These are phyloP conservation scores for Drosophila villosipedis DNA, from an alignment of 2,888 invertebrate species.

Conservation along the genomic window DNA sequence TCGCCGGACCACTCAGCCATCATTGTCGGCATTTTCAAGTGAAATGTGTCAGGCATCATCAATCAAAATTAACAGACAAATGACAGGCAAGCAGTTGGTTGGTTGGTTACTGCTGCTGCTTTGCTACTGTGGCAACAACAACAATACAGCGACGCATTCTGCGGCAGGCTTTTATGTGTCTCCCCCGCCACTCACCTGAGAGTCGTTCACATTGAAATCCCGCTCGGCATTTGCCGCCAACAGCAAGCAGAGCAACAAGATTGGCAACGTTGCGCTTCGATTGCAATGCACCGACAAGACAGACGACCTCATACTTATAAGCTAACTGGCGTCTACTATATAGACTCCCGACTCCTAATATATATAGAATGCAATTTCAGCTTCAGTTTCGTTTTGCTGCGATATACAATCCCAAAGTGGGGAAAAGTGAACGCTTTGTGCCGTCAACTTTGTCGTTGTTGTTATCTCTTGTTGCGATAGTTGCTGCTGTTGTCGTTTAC, in stretches of 20 bases:
- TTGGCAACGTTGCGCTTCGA: slow-evolving; percentile 48
- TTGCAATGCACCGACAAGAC: slow-evolving; percentile 56
- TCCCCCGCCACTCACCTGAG: slow-evolving; percentile 78
- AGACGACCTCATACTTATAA: slow-evolving; percentile 45
- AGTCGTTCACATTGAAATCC: slow-evolving; percentile 85
- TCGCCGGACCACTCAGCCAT: slow-evolving; percentile 10
- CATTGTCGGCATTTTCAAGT: slow-evolving; percentile 58
- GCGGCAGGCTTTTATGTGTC: slow-evolving; percentile 1
- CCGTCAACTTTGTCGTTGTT: slow-evolving; percentile 9
- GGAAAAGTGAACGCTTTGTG: slow-evolving; percentile 40
- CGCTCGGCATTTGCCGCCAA: slow-evolving; percentile 73
- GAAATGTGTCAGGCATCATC: slow-evolving; percentile 68
- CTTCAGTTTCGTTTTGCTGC: slow-evolving; percentile 43
- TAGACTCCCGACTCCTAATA: slow-evolving; percentile 31
- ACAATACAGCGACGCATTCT: slow-evolving; percentile 28
- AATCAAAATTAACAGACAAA: slow-evolving; percentile 70
- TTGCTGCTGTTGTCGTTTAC: slow-evolving; percentile 54
- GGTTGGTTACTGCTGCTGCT: neutral
- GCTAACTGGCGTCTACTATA: slow-evolving; percentile 34
- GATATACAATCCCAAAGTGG: slow-evolving; percentile 34
- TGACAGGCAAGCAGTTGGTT: slow-evolving; percentile 45
- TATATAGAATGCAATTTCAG: slow-evolving; percentile 41
- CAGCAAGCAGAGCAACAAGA: slow-evolving; percentile 51
- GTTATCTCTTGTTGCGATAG: slow-evolving; percentile 14
- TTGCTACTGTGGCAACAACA: slow-evolving; percentile 1